Conservation (phyloP, 2,113 vertebrate genomes). For the Aspidoscelis tigris region DNA sequence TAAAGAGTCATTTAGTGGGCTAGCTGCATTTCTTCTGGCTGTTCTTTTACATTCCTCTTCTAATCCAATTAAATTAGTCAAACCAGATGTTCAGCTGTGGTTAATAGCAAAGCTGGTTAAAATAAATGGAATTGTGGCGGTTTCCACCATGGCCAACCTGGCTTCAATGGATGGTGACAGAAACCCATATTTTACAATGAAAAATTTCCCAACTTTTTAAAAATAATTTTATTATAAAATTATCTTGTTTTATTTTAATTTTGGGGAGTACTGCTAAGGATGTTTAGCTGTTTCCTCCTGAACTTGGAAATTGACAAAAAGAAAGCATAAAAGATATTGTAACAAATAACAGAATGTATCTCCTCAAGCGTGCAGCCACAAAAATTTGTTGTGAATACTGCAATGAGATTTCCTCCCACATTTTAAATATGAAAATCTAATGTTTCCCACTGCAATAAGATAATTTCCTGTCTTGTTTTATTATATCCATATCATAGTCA, state of each 20-base stretch:
- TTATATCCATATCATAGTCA: too few relatives aligned
- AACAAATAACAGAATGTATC: conserved; percentile 33
- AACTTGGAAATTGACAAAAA: conserved; percentile 40
- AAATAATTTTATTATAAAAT: background rate
- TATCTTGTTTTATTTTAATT: conserved; percentile 11
- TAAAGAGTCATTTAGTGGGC: conserved; percentile 26
- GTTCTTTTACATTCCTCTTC: conserved; percentile 40
- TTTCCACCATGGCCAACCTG: conserved; percentile 42
- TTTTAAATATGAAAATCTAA: background rate
- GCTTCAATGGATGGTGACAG: conserved; percentile 26
- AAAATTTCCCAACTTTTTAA: background rate
- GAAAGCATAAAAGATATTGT: background rate
- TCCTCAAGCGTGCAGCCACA: conserved; percentile 18
- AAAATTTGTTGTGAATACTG: background rate
- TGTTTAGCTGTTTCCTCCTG: conserved; percentile 17
- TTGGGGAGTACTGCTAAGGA: conserved; percentile 30
- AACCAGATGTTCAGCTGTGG: conserved; percentile 40
- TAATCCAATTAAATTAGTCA: conserved; percentile 44
- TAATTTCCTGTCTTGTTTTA: too few relatives aligned
- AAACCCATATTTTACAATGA: conserved; percentile 31
- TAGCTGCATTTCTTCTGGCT: conserved; percentile 46
- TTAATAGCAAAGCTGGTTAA: conserved; percentile 47
- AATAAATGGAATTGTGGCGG: conserved; percentile 48
- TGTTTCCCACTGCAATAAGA: background rate
- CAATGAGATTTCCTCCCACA: background rate